Evolutionary conservation across 2,113 vertebrate genomes (phyloP), one percentile per base, ranked within the genome.

Genomic region (Passer montanus): DNA sequence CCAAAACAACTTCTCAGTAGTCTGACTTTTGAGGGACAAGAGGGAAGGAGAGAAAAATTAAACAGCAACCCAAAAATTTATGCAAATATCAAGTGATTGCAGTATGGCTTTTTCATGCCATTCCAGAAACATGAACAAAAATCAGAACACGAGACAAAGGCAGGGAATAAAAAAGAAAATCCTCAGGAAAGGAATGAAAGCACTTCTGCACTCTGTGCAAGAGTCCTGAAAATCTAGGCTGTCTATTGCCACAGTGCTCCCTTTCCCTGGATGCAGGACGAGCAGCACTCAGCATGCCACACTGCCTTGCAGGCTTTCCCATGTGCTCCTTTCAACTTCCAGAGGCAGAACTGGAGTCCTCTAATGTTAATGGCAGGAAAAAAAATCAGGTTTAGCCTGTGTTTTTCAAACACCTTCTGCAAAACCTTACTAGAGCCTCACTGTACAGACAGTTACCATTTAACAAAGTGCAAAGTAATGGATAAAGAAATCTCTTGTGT

Each of bases 401-500:
- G 26, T 21, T 86, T 77, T 84, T 88, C 63, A 58, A 88, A 58
- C 30, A 44, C 35, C 20, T 60, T 82, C 66, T 30, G 50, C 73
- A 89, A 84, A 95, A 84, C 69, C 66, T 90, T 47, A 31, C 67
- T 44, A 50, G 78, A 93, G 59, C 55, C 87, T 86, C 75, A 60
- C 67, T 44, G 13, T 64, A 68, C 47, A 83, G 89, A 83, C 55
- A 84, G 78, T 89, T 67, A 76, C n/a, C 46, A 80, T 79, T 91
- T 87, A 83, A 91, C 67, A 82, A 90, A 94, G 75, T 90, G 68
- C 52, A 91, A 86, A 95, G 47, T 84, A 95, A 95, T 80, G 95
- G 92, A 88, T 93, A 88, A 93, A 95, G 88, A 94, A 96, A 63
- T 90, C 93, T 94, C 78, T 67, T 70, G 70, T 69, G 78, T 83